phyloP scores from a whole-genome alignment of 2,797 vertebrate species.

The Lycodopsis pacificus region DNA sequence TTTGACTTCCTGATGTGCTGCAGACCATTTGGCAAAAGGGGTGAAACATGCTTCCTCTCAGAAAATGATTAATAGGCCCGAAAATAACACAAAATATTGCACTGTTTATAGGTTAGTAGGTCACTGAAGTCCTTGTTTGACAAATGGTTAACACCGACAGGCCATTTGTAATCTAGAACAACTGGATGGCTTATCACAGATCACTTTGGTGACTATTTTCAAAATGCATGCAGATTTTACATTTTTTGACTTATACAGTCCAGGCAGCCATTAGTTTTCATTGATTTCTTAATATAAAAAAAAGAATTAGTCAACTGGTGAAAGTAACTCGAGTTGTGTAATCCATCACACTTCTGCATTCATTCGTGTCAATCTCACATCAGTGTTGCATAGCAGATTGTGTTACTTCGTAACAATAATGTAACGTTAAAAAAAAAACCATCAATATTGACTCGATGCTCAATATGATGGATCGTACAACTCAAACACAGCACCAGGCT shows the following conservation, averaged over 20 bases:
- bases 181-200: constrained; percentile 9
- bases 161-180: constrained; percentile 6
- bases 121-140: constrained; percentile 33
- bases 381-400: not conserved
- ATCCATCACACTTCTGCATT: constrained; percentile 23
- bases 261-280: not conserved
- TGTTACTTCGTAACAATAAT: not conserved
- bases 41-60: not conserved
- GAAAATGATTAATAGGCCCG: constrained; percentile 16
- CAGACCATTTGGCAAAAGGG: not conserved
- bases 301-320: not conserved
- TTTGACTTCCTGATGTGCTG: constrained; percentile 9
- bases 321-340: not conserved
- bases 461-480: not conserved
- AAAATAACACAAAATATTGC: constrained; percentile 11
- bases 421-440: not conserved
- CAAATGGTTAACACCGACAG: constrained; percentile 11
- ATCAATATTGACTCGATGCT: not conserved
- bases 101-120: constrained; percentile 19
- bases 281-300: not conserved
- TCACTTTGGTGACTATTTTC: not conserved
- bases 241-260: not conserved
- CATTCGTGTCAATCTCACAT: constrained; percentile 3
- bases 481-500: not conserved
- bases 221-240: not conserved